A percentile compares a stretch with the other conserved stretches of the same genome.
Conservation (phyloP, 2,797 vertebrate species). For the Cossypha caffra region DNA sequence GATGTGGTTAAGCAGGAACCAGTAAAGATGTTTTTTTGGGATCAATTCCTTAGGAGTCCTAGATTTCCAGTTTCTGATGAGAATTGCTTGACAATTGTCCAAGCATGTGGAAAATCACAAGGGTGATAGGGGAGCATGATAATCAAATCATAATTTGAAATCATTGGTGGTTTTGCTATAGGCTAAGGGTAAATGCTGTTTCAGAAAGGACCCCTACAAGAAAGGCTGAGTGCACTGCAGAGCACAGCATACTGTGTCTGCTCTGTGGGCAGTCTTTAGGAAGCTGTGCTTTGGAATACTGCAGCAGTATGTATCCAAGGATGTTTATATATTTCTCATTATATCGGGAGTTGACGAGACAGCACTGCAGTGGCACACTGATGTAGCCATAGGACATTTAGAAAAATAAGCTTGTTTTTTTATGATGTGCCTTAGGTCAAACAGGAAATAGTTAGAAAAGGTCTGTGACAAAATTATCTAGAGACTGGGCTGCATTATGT, state of each 20-base stretch:
- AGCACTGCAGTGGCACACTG: not conserved
- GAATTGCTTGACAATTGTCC: not conserved
- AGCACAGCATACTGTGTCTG: not conserved
- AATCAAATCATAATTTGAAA: not conserved
- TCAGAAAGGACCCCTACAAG: not conserved
- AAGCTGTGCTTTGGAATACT: not conserved
- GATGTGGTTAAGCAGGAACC: constrained; percentile 5
- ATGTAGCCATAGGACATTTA: not conserved
- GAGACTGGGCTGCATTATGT: not conserved
- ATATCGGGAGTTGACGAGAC: rapidly evolving
- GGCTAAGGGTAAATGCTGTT: not conserved
- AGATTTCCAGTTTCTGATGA: not conserved
- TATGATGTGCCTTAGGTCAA: not conserved
- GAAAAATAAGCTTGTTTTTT: not conserved
- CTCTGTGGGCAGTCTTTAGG: not conserved
- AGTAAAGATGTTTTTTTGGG: not conserved
- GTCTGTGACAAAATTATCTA: not conserved
- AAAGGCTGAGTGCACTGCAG: not conserved
- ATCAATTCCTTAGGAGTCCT: not conserved
- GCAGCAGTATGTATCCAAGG: not conserved
- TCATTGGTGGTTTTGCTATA: not conserved
- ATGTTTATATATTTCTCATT: not conserved
- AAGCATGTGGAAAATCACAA: not conserved
- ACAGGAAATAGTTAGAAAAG: not conserved
- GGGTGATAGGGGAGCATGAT: not conserved